A percentile compares a stretch with the other conserved stretches of the same genome.
These are phyloP conservation scores for Netelia inedita DNA, from an alignment of 2,888 invertebrate genomes.

Conservation along the genomic window DNA sequence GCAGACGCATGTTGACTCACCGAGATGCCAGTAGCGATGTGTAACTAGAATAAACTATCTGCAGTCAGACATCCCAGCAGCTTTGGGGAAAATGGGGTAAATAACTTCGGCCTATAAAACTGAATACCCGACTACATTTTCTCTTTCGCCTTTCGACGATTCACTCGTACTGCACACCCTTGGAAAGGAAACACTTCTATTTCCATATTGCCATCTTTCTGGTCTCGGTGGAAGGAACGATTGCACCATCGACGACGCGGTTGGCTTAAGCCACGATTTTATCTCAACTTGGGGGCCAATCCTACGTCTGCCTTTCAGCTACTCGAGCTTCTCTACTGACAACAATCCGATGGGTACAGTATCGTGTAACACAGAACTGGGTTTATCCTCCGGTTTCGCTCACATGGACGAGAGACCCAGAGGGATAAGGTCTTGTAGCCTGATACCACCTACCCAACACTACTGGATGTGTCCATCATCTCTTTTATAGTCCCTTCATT, in stretches of 20 bases:
- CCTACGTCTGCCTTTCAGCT: constrained; percentile 4
- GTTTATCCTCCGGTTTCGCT: constrained; percentile 33
- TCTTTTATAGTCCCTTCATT: not conserved
- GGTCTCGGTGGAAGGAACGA: not conserved
- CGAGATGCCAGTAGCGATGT: not conserved
- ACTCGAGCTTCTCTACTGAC: not conserved
- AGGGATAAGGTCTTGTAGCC: constrained; percentile 21
- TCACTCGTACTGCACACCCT: not conserved
- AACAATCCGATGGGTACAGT: constrained; percentile 38
- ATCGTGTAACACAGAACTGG: constrained; percentile 17
- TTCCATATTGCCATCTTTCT: constrained; percentile 33
- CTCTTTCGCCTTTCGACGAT: constrained; percentile 33
- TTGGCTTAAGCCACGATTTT: constrained; percentile 56
- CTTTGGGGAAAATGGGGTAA: constrained; percentile 35
- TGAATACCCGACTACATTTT: constrained; percentile 42
- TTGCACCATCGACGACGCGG: constrained; percentile 29
- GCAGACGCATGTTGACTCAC: not conserved
- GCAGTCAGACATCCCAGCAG: not conserved
- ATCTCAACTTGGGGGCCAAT: constrained; percentile 48
- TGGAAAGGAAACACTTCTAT: constrained; percentile 29
- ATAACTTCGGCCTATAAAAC: constrained; percentile 46
- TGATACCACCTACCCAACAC: constrained; percentile 15
- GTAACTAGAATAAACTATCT: not conserved
- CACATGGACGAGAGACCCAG: not conserved
- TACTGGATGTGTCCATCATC: constrained; percentile 13